These are phyloP conservation scores for Urocynchramus pylzowi DNA, from an alignment of 2,113 vertebrate genomes.

Conservation along the genomic window DNA sequence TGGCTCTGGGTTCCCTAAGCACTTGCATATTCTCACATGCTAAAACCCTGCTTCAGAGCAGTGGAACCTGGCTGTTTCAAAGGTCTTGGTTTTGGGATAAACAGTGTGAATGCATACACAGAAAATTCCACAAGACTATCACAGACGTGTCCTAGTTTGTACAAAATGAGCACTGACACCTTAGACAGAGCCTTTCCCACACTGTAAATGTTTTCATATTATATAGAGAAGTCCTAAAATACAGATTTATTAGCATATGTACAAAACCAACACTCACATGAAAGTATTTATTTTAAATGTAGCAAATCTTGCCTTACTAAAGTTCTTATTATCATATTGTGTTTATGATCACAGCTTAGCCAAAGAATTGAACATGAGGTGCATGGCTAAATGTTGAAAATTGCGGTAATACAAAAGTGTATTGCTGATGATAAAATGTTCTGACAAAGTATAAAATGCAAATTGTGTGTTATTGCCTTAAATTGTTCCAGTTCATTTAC, in stretches of 20 bases:
- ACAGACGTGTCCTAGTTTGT: not conserved
- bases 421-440: conserved; percentile 62
- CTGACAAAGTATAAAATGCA: conserved; percentile 71
- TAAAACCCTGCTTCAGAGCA: not conserved
- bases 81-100: not conserved
- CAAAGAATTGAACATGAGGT: not conserved
- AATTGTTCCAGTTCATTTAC: conserved; percentile 74
- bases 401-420: not conserved
- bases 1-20: not conserved
- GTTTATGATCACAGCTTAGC: not conserved
- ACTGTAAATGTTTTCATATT: not conserved
- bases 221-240: not conserved
- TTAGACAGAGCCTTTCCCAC: not conserved
- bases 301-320: not conserved
- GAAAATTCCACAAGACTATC: not conserved
- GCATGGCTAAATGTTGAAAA: not conserved
- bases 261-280: not conserved
- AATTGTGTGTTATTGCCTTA: conserved; percentile 66
- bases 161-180: not conserved
- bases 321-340: not conserved
- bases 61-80: not conserved
- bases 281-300: conserved; percentile 16
- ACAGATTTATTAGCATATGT: not conserved
- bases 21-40: not conserved
- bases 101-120: not conserved